Evolutionary conservation across 2,797 vertebrate species (phyloP).

Genomic region (Cyprinella venusta): DNA sequence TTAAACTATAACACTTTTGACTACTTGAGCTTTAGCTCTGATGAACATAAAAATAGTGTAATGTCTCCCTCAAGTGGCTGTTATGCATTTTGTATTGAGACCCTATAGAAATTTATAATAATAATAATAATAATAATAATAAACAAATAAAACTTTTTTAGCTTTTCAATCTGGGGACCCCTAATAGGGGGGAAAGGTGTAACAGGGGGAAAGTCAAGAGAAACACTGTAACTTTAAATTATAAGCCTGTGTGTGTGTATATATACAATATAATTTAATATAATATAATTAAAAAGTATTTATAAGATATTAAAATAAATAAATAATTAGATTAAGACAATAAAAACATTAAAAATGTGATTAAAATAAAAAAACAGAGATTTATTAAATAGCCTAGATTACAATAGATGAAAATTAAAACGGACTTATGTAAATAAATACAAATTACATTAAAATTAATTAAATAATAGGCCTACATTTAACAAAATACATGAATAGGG

Average conservation of each 20-base stretch:
- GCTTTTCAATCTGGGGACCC: not conserved
- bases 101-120: not conserved
- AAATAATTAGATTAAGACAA: not conserved
- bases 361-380: not conserved
- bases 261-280: too few relatives aligned
- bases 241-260: too few relatives aligned
- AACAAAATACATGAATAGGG: not conserved
- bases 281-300: too few relatives aligned
- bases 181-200: not conserved
- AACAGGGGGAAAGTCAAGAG: not conserved
- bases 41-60: not conserved
- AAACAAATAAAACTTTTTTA: not conserved
- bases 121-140: not conserved
- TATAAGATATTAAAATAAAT: not conserved
- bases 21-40: not conserved
- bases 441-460: not conserved
- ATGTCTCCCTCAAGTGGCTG: conserved; percentile 52
- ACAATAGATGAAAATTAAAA: not conserved
- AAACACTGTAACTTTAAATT: too few relatives aligned
- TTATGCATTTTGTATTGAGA: not conserved
- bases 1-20: conserved; percentile 26
- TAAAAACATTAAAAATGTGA: not conserved
- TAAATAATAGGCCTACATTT: not conserved
- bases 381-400: not conserved
- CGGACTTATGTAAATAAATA: not conserved